A percentile compares a stretch with the other conserved stretches of the same genome.
Conservation (phyloP, 2,797 vertebrate genomes). For the Lacerta viridis region DNA sequence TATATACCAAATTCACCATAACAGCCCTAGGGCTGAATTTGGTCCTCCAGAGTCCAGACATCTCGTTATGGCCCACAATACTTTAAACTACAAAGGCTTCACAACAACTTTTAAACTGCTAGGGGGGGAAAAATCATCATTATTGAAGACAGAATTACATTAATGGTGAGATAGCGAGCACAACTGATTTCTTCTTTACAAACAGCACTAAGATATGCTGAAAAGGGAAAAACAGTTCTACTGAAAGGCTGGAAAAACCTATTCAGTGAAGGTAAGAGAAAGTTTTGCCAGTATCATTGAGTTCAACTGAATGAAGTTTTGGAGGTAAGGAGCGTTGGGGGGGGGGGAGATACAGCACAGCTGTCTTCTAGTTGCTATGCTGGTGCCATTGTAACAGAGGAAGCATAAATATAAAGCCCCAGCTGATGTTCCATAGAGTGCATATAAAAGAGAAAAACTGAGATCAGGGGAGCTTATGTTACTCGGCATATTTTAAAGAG, state of each 20-base stretch:
- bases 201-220: not conserved
- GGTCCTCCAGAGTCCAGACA: too few relatives aligned
- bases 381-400: not conserved
- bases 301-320: not conserved
- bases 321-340: not conserved
- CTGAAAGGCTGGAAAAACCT: slow-evolving; percentile 4
- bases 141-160: not conserved
- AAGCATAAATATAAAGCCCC: too few relatives aligned
- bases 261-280: not conserved
- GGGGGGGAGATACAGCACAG: not conserved
- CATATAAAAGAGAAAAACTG: not conserved
- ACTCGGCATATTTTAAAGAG: not conserved
- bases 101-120: not conserved
- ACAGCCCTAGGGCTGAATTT: too few relatives aligned
- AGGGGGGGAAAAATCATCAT: not conserved
- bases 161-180: too few relatives aligned
- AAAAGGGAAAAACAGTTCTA: not conserved
- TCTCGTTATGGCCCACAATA: not conserved
- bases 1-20: too few relatives aligned
- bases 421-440: not conserved
- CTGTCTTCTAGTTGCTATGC: not conserved
- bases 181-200: slow-evolving; percentile 4
- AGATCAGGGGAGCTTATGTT: not conserved
- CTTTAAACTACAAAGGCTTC: not conserved
- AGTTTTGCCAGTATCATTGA: not conserved